Evolutionary conservation across 1,140 invertebrate genomes (phyloP), one percentile per base, ranked within the genome.

Genomic region (Sycobia sp.): DNA sequence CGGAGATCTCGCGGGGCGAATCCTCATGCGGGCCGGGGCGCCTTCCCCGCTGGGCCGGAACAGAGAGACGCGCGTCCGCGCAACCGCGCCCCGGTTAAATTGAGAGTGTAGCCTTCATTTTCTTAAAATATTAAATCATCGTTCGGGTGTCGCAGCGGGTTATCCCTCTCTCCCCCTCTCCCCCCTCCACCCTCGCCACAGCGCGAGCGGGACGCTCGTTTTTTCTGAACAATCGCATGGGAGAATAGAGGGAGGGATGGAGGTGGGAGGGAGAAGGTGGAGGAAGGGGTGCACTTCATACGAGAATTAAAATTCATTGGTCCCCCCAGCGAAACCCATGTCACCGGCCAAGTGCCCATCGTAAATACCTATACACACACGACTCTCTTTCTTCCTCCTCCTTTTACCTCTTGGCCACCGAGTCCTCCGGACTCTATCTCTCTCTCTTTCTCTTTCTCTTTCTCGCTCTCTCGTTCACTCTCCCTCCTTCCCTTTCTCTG

Each of bases 51-150:
- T 61, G 49, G 18, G 58, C 49, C 54, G 61, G 61, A 73, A 76
- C 72, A 74, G 62, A 71, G 61, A n/a, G 67, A 67, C 70, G 65
- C 73, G 69, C 59, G 32, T 39, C 70, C 65, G 67, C 63, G 23
- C 68, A 67, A n/a, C n/a, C n/a, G n/a, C n/a, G n/a, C n/a, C n/a
- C n/a, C n/a, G 68, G 65, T 73, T 73, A 73, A 79, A 78, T 78
- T 76, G 77, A 76, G 73, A 75, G 71, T 70, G 73, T 73, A 78
- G 74, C 75, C 71, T 73, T 77, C 74, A 79, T 80, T 80, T 80
- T 75, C 76, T 77, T 74, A 73, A 78, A 80, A 80, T 81, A 81
- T 80, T 80, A 80, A 81, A 81, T 81, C 79, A 80, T 80, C 77
- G 77, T 79, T 68, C 69, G 69, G 69, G 70, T 76, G 76, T 79